A percentile compares a stretch with the other conserved stretches of the same genome.
phyloP scores from a whole-genome alignment of 2,888 invertebrate genomes.

The Caprella mutica region DNA sequence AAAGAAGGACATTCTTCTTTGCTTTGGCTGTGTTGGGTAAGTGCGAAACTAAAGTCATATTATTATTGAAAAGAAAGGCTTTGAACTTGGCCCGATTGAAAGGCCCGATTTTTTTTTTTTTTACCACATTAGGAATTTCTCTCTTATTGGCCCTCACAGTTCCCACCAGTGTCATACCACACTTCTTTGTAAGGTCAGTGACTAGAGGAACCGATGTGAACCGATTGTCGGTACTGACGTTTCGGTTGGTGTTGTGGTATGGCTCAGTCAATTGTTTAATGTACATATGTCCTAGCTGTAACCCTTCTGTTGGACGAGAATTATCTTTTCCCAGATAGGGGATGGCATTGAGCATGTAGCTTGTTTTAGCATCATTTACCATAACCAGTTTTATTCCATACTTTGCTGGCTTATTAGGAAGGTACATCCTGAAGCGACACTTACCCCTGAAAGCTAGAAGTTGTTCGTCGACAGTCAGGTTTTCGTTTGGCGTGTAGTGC shows the following conservation, averaged over 20 bases:
- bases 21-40: background rate
- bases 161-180: conserved; percentile 17
- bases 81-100: background rate
- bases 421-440: conserved; percentile 36
- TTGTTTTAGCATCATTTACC: conserved; percentile 38
- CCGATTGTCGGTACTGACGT: conserved; percentile 12
- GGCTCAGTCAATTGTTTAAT: conserved; percentile 10
- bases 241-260: conserved; percentile 8
- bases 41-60: conserved; percentile 9
- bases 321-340: conserved; percentile 38
- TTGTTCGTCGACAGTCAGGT: conserved; percentile 37
- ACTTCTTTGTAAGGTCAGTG: conserved; percentile 5
- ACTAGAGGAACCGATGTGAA: conserved; percentile 11
- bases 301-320: background rate
- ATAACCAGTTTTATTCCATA: conserved; percentile 39
- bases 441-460: conserved; percentile 36
- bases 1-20: conserved; percentile 9
- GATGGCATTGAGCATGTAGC: conserved; percentile 38
- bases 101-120: background rate
- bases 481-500: conserved; percentile 33
- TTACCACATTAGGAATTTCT: conserved; percentile 8
- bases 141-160: conserved; percentile 9
- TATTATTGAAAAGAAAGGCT: conserved; percentile 9
- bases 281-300: conserved; percentile 1
- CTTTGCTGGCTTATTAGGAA: conserved; percentile 38